phyloP scores from a whole-genome alignment of 2,888 invertebrate genomes.

The Autographa pulchrina region DNA sequence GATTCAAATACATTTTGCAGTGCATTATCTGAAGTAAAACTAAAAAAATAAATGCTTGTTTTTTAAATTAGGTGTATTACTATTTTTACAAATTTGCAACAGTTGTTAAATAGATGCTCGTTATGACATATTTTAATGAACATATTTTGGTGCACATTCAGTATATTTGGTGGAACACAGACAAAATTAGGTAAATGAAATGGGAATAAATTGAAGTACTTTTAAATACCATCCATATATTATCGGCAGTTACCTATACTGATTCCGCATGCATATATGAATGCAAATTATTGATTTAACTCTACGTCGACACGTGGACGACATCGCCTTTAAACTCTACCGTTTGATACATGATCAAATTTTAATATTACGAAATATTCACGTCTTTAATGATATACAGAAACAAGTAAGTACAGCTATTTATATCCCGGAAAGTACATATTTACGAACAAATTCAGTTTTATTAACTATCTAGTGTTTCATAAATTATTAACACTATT shows the following conservation, averaged over 20 bases:
- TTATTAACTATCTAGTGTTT: conserved; percentile 61
- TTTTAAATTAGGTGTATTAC: too few relatives aligned
- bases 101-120: too few relatives aligned
- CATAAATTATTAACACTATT: conserved; percentile 69
- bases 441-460: conserved; percentile 51
- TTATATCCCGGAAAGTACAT: conserved; percentile 24
- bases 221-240: too few relatives aligned
- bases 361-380: conserved; percentile 15
- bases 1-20: too few relatives aligned
- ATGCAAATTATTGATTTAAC: conserved; percentile 15
- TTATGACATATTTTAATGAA: too few relatives aligned
- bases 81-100: too few relatives aligned
- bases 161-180: too few relatives aligned
- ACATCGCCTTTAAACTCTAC: neutral
- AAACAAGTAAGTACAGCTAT: conserved; percentile 26
- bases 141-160: too few relatives aligned
- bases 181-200: too few relatives aligned
- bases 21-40: too few relatives aligned
- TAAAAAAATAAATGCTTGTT: too few relatives aligned
- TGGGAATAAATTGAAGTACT: too few relatives aligned
- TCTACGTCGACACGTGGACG: neutral
- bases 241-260: conserved; percentile 19
- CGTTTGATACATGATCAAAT: conserved; percentile 3
- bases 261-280: conserved; percentile 21
- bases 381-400: conserved; percentile 18